Evolutionary conservation across 1,140 invertebrate species (phyloP), one percentile per base, ranked within the genome.

Genomic region (Anastatus disparis): DNA sequence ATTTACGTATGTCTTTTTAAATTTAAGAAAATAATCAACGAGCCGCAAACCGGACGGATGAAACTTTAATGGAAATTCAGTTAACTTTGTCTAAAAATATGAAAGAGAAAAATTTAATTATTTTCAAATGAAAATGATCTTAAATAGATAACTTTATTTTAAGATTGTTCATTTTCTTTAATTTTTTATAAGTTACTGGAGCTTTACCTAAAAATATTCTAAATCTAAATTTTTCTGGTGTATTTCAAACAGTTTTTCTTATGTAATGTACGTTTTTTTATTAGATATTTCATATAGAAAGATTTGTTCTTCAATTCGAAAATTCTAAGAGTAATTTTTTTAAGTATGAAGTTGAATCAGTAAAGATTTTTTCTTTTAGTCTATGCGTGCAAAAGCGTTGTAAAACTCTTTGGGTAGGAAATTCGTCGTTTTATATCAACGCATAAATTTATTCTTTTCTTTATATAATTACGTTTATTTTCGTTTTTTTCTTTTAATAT

Each of bases 131-230:
- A 52, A 24, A 52, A 46, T 8, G 15, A 15, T 46, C 20, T 46
- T 52, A 48, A 17, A 58, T 58, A 35, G 55, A 42, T 24, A 40
- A 59, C 4, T 26, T 46, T 52, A 22, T 44, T 17, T 35, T 8
- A n/a, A 22, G 55, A 24, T 40, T 42, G 35, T 42, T 40, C 40
- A 35, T 35, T n/a, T n/a, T n/a, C n/a, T n/a, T 35, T n/a, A n/a
- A 52, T 26, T 52, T 26, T 55, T 31, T 55, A 29, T 2, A n/a
- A n/a, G n/a, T n/a, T n/a, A n/a, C n/a, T n/a, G n/a, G 59, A 48
- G 31, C 24, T 56, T 58, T 48, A 48, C 27, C 22, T 68, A 55
- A 70, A 66, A 62, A 70, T 70, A 70, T 55, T 24, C 20, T 63
- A 38, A 53, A 20, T 40, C 66, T 68, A 27, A 31, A 17, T 53